Base-by-base conservation (phyloP, 2,113 vertebrate genomes). In the Onychostoma macrolepis region DNA sequence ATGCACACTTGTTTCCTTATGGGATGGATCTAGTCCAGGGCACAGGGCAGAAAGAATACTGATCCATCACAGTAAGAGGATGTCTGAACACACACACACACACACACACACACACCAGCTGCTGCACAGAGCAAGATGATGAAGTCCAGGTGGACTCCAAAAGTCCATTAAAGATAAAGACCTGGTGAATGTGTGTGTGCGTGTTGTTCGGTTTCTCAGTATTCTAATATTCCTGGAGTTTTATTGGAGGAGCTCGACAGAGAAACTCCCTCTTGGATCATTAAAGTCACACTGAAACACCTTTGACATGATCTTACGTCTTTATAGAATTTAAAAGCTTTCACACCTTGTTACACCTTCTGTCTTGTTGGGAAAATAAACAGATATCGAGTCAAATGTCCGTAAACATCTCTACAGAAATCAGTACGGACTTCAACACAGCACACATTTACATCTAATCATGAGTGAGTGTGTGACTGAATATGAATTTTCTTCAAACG, bases 11-110 rank as follows among this genome's bases (percentile, higher is more conserved):
- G 93, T 94, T 95, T 93, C 91, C 92, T 92, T 90, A 88, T 91
- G 93, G 93, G 94, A 95, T 95, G 93, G 93, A 95, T 95, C 93
- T 94, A 93, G 92, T 90, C 72, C 90, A 13, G 95, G 95, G 93
- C 94, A 95, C 92, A 94, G 95, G 94, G 92, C 93, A 93, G 88
- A 92, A 81, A 91, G 92, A 92, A 94, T 91, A 93, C 93, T 93
- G 91, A 95, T 95, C 94, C 93, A 95, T 95, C 95, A 95, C 94
- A 91, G 93, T 93, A 91, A 88, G 87, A 9, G 90, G 93, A 93
- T 94, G 92, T 95, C 94, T 89, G 92, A 91, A 84, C 38, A 84
- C 86, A 72, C 74, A 58, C 86, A 53, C 75, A 77, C 74, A 53
- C 80, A 76, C 67, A 87, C 85, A 80, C 79, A 88, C 80, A 88